Conservation (phyloP, 2,888 invertebrate species). For the Hypomecis punctinalis region DNA sequence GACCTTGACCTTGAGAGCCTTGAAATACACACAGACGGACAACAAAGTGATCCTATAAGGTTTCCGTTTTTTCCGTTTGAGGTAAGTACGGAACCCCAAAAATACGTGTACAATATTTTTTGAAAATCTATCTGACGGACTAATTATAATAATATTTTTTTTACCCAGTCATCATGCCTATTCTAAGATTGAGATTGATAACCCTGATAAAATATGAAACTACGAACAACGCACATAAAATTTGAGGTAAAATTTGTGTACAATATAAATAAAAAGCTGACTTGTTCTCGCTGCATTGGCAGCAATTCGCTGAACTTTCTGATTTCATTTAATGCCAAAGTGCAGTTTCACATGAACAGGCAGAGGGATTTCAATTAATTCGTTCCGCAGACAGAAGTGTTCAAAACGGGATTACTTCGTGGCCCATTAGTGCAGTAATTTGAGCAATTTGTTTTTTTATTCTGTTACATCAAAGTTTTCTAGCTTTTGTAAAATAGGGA, state of each 20-base stretch:
- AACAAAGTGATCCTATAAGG: too few relatives aligned
- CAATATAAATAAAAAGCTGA: slow-evolving; percentile 17
- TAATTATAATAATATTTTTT: too few relatives aligned
- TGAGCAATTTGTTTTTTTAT: slow-evolving; percentile 31
- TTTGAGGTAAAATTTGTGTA: slow-evolving; percentile 13
- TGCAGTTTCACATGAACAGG: slow-evolving; percentile 49
- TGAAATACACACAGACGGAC: too few relatives aligned
- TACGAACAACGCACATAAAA: slow-evolving; percentile 14
- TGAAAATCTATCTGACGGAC: too few relatives aligned
- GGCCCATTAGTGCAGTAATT: slow-evolving; percentile 41
- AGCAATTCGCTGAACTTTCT: slow-evolving; percentile 41
- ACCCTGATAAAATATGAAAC: slow-evolving; percentile 24
- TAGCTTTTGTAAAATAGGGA: slow-evolving; percentile 34
- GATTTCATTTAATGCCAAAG: slow-evolving; percentile 51
- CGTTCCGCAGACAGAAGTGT: slow-evolving; percentile 39
- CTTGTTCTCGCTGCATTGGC: slow-evolving; percentile 10
- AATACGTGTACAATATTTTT: too few relatives aligned
- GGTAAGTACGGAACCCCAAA: too few relatives aligned
- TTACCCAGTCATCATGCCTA: too few relatives aligned
- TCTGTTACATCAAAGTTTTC: slow-evolving; percentile 35
- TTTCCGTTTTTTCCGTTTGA: too few relatives aligned
- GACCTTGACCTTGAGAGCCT: too few relatives aligned
- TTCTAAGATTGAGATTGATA: slow-evolving; percentile 24
- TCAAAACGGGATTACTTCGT: slow-evolving; percentile 47
- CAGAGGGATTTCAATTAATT: slow-evolving; percentile 60